A percentile compares a stretch with the other conserved stretches of the same genome.
phyloP scores from a whole-genome alignment of 1,140 invertebrate species.

The Ridgeia piscesae region DNA sequence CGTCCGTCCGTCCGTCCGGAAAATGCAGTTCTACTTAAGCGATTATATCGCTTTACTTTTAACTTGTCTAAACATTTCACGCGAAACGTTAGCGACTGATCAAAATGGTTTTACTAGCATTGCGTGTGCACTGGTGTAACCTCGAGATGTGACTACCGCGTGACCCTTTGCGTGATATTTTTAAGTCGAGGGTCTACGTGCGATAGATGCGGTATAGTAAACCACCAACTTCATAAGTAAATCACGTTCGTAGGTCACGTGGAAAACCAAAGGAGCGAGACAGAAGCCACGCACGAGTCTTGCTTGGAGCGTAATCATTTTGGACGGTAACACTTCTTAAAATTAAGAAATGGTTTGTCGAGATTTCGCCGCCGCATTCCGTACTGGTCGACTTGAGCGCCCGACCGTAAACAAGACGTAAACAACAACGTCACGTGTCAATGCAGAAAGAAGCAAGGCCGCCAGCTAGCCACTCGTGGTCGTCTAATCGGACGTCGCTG shows the following conservation, averaged over 20 bases:
- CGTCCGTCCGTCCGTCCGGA: too few species aligned
- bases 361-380: not conserved
- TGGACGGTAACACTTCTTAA: conserved; percentile 1
- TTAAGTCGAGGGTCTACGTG: not conserved
- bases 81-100: not conserved
- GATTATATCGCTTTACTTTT: too few species aligned
- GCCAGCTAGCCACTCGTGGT: not conserved
- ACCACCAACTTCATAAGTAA: not conserved
- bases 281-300: not conserved
- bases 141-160: not conserved
- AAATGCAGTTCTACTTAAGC: too few species aligned
- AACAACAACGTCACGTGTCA: not conserved
- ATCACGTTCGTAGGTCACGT: not conserved
- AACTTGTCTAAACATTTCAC: too few species aligned
- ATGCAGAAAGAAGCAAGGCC: not conserved
- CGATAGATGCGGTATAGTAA: not conserved
- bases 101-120: not conserved
- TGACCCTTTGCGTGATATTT: not conserved
- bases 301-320: not conserved
- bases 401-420: not conserved
- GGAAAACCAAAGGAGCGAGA: not conserved
- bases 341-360: not conserved
- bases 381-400: not conserved
- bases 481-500: not conserved
- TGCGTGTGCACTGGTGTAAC: not conserved